Evolutionary conservation across 2,797 vertebrate species (phyloP).

Genomic region (Sebastes minor): DNA sequence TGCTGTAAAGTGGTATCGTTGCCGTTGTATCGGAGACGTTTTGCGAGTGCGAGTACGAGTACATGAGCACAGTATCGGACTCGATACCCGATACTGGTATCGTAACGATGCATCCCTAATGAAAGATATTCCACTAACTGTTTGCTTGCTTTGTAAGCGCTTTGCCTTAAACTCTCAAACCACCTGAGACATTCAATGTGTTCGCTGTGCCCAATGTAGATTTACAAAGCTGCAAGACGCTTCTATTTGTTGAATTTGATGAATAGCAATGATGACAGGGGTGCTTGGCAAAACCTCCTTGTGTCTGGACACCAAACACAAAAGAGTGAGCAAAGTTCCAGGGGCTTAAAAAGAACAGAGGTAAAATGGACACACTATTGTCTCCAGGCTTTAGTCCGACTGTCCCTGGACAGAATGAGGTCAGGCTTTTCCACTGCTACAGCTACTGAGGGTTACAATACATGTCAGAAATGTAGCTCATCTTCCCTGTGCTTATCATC

Average conservation of each 20-base stretch:
- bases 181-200: neutral
- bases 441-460: neutral
- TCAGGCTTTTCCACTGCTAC: neutral
- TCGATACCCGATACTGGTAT: no score
- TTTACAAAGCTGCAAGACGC: neutral
- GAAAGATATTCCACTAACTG: no score
- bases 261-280: neutral
- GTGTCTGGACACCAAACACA: neutral
- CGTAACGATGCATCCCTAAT: no score
- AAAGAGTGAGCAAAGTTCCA: neutral
- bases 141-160: neutral
- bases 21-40: no score
- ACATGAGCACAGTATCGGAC: no score
- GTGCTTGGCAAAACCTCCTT: neutral
- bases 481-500: neutral
- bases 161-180: neutral
- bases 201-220: neutral
- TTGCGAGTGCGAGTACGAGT: no score
- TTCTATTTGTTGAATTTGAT: slow-evolving; percentile 11
- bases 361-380: neutral
- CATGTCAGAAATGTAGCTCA: neutral
- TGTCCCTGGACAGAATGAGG: neutral
- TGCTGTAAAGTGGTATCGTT: no score
- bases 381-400: neutral
- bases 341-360: neutral